Base-by-base conservation (phyloP, 2,113 vertebrate genomes). In the Elachura formosa region DNA sequence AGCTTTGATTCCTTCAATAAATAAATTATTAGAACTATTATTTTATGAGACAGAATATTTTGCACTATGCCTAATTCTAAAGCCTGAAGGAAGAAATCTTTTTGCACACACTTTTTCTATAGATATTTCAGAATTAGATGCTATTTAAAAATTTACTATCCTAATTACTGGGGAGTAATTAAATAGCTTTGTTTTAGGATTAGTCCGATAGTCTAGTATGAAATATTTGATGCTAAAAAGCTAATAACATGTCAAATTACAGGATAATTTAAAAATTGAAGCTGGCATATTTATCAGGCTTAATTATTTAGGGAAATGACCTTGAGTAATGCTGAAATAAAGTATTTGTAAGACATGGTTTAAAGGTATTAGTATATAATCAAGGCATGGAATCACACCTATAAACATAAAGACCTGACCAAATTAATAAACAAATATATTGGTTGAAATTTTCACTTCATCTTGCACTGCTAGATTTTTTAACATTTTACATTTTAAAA, bases 81-180 rank as follows among this genome's bases (percentile, higher is more conserved):
- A 91, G 55, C 74, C 74, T 81, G 77, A 90, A 90, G 89, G 84
- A 80, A 87, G 80, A 90, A 71, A 69, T 73, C 25, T 69, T 86
- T 80, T 93, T 80, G 34, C 55, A 81, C 59, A 71, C 36, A 43
- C 9, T 11, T 66, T 90, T 93, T 67, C 26, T 18, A 87, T 48
- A 85, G 63, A 90, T 95, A 48, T 71, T 93, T 87, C 51, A 68
- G 84, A 87, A 92, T 93, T 93, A 85, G 71, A 89, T 56, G 80
- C 43, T 90, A 94, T 94, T 97, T 85, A 93, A 94, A 96, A 96
- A 79, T 79, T 90, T 89, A 94, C 23, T 41, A 79, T 71, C 21
- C 9, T 63, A 84, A 89, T 93, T 92, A 90, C 56, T 56, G 36
- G 34, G 69, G 58, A 59, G 83, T 87, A 61, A 62, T 17, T 84